phyloP scores from a whole-genome alignment of 2,797 vertebrate species.

The Yasuhikotakia modesta region DNA sequence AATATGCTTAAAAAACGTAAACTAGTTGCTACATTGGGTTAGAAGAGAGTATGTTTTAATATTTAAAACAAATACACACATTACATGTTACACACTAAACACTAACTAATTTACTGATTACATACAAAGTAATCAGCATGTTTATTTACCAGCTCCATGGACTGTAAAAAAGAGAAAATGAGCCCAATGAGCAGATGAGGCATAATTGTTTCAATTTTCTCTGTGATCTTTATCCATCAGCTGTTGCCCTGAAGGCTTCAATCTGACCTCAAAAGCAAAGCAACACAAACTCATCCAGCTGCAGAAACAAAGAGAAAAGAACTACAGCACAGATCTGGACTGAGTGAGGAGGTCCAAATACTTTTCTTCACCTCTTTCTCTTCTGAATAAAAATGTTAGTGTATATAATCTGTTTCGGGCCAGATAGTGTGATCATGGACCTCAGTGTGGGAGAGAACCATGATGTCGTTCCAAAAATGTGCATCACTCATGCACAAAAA shows the following conservation, averaged over 20 bases:
- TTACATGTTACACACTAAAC: background rate
- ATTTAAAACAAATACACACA: background rate
- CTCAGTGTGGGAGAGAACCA: conserved; percentile 28
- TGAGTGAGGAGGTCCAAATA: conserved; percentile 1
- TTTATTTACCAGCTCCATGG: background rate
- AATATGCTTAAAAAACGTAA: too few species aligned
- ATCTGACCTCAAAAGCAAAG: conserved; percentile 22
- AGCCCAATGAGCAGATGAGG: conserved; percentile 25
- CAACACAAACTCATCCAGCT: conserved; percentile 19
- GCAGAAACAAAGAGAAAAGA: conserved; percentile 34
- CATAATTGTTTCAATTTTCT: conserved; percentile 50
- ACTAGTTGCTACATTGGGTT: background rate
- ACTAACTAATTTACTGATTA: conserved; percentile 10
- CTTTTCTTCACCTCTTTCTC: conserved; percentile 19
- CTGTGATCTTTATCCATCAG: conserved; percentile 47
- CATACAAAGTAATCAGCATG: background rate
- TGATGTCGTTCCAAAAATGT: conserved; percentile 27
- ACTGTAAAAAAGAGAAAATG: conserved; percentile 9
- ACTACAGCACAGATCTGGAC: conserved; percentile 17
- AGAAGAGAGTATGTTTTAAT: background rate
- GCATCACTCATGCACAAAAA: conserved; percentile 23
- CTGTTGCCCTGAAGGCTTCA: conserved; percentile 37
- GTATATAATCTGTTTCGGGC: conserved; percentile 6
- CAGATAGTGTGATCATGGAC: background rate
- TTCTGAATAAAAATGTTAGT: conserved; percentile 19